A percentile compares a stretch with the other conserved stretches of the same genome.
Evolutionary conservation across 2,888 invertebrate genomes (phyloP).

Genomic region (Eledona agricola): DNA sequence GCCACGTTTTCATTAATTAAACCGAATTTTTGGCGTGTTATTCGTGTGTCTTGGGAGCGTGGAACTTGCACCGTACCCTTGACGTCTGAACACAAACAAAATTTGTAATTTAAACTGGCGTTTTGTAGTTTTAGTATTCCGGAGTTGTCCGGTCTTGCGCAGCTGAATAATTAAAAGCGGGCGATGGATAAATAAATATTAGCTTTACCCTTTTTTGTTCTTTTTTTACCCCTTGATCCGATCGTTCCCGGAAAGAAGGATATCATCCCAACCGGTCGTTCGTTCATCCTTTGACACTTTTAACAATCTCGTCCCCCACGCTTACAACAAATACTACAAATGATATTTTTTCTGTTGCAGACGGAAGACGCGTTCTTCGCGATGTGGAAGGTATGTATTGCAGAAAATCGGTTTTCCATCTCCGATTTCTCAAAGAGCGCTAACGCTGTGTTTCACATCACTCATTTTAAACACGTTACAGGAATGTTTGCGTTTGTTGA

Average conservation of each 20-base stretch:
- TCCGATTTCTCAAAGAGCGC: conserved; percentile 16
- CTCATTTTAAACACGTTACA: conserved; percentile 17
- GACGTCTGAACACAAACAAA: conserved; percentile 40
- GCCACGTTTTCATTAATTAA: conserved; percentile 37
- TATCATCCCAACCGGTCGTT: too few relatives aligned
- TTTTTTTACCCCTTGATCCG: conserved; percentile 15
- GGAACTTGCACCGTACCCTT: conserved; percentile 28
- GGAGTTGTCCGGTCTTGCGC: conserved; percentile 32
- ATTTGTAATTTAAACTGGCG: conserved; percentile 43
- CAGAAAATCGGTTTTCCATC: conserved; percentile 1
- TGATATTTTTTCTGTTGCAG: conserved; percentile 44
- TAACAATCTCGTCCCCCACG: not conserved
- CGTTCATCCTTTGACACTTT: conserved; percentile 10
- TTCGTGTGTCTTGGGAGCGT: conserved; percentile 38
- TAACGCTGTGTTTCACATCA: conserved; percentile 8
- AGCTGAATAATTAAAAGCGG: conserved; percentile 43
- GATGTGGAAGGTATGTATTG: conserved; percentile 44
- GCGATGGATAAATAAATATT: conserved; percentile 42
- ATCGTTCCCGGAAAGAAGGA: too few relatives aligned
- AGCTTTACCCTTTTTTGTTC: conserved; percentile 36
- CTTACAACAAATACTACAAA: conserved; percentile 11
- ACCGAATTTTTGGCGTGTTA: too few relatives aligned
- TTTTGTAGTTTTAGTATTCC: conserved; percentile 42
- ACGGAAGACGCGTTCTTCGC: conserved; percentile 23
- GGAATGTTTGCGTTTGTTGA: conserved; percentile 14